These are phyloP conservation scores for Eufriesea mexicana DNA, from an alignment of 1,140 invertebrate genomes.

Conservation along the genomic window DNA sequence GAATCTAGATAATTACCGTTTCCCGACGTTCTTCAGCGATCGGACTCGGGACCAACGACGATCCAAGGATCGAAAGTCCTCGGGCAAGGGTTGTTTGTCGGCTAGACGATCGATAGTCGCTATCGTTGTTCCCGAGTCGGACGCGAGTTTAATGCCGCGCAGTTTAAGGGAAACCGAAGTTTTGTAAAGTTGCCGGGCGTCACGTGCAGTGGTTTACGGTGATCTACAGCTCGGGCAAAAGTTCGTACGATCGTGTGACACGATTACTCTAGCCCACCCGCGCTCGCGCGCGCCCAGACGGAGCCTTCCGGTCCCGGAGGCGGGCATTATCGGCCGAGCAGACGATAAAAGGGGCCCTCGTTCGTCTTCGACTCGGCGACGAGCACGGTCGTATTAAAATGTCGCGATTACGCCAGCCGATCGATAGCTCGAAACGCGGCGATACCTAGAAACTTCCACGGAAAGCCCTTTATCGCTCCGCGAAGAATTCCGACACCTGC, in stretches of 20 bases:
- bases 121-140: conserved; percentile 46
- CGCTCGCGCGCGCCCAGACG: conserved; percentile 10
- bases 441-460: neutral
- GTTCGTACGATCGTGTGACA: conserved; percentile 64
- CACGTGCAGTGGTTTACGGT: conserved; percentile 64
- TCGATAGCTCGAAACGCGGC: conserved; percentile 23
- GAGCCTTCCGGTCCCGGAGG: conserved; percentile 19
- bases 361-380: conserved; percentile 19
- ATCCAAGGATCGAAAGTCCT: conserved; percentile 10
- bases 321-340: conserved; percentile 45
- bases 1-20: no score
- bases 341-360: conserved; percentile 33
- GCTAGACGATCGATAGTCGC: conserved; percentile 25
- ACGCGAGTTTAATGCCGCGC: conserved; percentile 53
- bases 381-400: conserved; percentile 43
- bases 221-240: conserved; percentile 58
- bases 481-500: neutral
- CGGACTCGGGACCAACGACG: conserved; percentile 24
- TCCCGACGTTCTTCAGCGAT: neutral
- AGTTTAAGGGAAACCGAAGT: conserved; percentile 60
- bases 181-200: conserved; percentile 60
- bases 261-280: conserved; percentile 49
- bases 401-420: conserved; percentile 11
- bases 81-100: conserved; percentile 32
- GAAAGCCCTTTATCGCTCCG: conserved; percentile 3